Percentiles rank a stretch among this genome's conserved stretches.
phyloP scores from a whole-genome alignment of 2,113 vertebrate species.

The Cynopterus brachyotis region DNA sequence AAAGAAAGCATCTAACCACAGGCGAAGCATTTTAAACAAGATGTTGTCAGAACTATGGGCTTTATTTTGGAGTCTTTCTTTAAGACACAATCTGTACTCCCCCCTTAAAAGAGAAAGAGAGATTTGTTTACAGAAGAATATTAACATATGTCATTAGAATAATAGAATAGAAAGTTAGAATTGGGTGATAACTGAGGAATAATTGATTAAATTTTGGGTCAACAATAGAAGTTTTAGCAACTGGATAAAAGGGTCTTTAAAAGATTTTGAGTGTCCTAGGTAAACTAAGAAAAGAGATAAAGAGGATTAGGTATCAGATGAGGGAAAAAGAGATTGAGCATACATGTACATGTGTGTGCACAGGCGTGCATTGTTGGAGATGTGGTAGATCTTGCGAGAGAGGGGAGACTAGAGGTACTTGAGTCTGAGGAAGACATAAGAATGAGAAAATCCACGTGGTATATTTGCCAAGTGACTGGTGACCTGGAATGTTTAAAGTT shows the following conservation, averaged over 20 bases:
- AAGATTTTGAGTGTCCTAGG: background rate
- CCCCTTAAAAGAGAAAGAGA: background rate
- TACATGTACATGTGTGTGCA: fast-evolving
- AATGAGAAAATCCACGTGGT: background rate
- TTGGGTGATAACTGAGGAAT: background rate
- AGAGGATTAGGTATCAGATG: background rate
- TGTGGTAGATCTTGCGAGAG: background rate
- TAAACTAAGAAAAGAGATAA: background rate
- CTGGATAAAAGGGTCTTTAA: background rate
- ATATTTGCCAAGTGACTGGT: background rate
- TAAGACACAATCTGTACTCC: background rate
- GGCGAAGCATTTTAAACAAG: background rate
- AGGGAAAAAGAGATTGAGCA: background rate
- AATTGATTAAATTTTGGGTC: background rate
- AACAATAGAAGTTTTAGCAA: background rate
- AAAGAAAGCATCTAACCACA: background rate
- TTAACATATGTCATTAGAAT: background rate
- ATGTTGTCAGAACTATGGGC: background rate
- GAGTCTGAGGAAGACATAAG: background rate
- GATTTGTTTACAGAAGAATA: background rate
- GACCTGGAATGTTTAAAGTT: background rate
- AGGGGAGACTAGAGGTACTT: background rate
- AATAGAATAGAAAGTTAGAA: background rate
- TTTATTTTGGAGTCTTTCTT: background rate
- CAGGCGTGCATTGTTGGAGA: background rate